Evolutionary conservation across 1,140 invertebrate species (phyloP).

Genomic region (Drosophila murphyi): DNA sequence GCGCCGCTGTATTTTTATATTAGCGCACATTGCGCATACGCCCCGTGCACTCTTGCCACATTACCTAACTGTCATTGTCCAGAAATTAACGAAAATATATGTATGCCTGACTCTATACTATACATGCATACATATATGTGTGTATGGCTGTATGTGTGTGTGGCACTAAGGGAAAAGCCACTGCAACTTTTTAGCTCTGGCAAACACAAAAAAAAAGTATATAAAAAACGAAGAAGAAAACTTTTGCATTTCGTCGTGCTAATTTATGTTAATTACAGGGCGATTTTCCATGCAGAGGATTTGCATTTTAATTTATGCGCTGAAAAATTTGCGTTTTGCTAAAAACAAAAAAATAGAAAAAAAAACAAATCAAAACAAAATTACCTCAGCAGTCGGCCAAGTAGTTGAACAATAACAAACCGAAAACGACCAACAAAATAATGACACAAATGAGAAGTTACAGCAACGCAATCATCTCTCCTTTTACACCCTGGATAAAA

Average conservation of each 20-base stretch:
- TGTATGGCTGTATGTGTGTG: background rate
- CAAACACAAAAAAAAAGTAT: constrained; percentile 8
- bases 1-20: constrained; percentile 73
- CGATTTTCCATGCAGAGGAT: constrained; percentile 83
- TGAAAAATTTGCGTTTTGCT: constrained; percentile 75
- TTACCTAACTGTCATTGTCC: constrained; percentile 82
- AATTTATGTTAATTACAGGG: constrained; percentile 84
- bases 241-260: constrained; percentile 80
- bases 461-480: constrained; percentile 61
- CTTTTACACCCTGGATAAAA: no score
- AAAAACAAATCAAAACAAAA: constrained; percentile 18
- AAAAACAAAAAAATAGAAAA: constrained; percentile 18
- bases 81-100: constrained; percentile 83
- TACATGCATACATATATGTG: constrained; percentile 1
- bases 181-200: constrained; percentile 31
- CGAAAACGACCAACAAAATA: constrained; percentile 48
- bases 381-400: constrained; percentile 35
- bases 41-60: constrained; percentile 49
- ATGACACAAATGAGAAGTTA: constrained; percentile 73
- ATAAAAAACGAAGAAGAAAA: constrained; percentile 49
- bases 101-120: constrained; percentile 16
- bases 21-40: constrained; percentile 61
- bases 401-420: constrained; percentile 53
- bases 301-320: constrained; percentile 84
- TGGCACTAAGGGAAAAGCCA: constrained; percentile 24